phyloP scores from a whole-genome alignment of 1,140 invertebrate genomes.

The Acromyrmex charruanus region DNA sequence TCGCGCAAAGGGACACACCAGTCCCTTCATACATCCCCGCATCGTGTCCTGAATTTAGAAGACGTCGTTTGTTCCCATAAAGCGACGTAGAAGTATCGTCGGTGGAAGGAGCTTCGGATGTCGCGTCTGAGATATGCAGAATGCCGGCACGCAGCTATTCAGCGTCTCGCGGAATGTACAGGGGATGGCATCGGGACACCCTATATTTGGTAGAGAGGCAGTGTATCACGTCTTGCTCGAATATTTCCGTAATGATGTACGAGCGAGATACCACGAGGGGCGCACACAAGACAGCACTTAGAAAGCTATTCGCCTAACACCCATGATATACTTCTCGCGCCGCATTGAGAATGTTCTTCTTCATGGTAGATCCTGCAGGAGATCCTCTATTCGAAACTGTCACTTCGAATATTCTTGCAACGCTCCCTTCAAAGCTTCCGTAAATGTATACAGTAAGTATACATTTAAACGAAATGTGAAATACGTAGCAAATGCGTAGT shows the following conservation, averaged over 20 bases:
- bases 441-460: not conserved
- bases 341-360: conserved; percentile 24
- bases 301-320: conserved; percentile 42
- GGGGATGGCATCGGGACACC: conserved; percentile 19
- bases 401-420: not conserved
- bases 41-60: conserved; percentile 7
- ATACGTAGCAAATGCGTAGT: not conserved
- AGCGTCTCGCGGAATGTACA: conserved; percentile 29
- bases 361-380: not conserved
- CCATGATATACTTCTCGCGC: conserved; percentile 16
- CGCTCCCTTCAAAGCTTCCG: not conserved
- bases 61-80: conserved; percentile 41
- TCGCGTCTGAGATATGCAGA: conserved; percentile 33
- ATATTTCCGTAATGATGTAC: conserved; percentile 55
- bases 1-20: not conserved
- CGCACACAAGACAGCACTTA: conserved; percentile 17
- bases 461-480: not conserved
- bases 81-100: conserved; percentile 25
- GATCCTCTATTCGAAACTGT: conserved; percentile 1
- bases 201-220: not conserved
- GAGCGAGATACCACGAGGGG: conserved; percentile 11
- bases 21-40: not conserved
- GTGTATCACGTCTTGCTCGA: conserved; percentile 26
- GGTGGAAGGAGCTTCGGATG: conserved; percentile 24
- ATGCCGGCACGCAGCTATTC: conserved; percentile 54